Conservation (phyloP, 2,888 invertebrate species). For the Empis stercorea region DNA sequence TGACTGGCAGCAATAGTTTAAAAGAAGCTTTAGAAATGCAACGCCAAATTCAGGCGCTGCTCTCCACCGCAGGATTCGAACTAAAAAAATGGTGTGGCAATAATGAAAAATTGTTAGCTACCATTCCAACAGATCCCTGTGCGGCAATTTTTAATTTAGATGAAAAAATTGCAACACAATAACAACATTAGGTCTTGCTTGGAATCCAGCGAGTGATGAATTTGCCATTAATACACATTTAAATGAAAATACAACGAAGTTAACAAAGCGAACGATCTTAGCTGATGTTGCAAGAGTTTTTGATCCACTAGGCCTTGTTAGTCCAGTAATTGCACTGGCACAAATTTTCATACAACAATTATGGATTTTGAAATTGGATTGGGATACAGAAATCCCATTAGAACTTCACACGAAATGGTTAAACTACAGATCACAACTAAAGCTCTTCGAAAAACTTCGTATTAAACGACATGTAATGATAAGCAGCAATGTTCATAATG, state of each 20-base stretch:
- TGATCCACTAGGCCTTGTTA: constrained; percentile 9
- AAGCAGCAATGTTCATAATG: too few species aligned
- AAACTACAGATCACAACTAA: neutral
- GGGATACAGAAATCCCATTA: constrained; percentile 9
- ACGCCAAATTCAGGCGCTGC: constrained; percentile 1
- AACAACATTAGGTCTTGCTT: too few species aligned
- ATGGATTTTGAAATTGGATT: constrained; percentile 8
- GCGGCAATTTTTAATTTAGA: too few species aligned
- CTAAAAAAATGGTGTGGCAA: too few species aligned
- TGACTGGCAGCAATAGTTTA: constrained; percentile 6
- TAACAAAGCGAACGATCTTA: constrained; percentile 7
- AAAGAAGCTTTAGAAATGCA: constrained; percentile 3
- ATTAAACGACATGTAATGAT: neutral
- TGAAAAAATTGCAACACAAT: too few species aligned
- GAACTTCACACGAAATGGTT: constrained; percentile 5
- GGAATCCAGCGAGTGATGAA: too few species aligned
- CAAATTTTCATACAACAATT: constrained; percentile 11
- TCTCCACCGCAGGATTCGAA: too few species aligned
- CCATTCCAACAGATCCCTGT: too few species aligned
- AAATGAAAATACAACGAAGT: neutral
- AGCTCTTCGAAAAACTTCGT: neutral
- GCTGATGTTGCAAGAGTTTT: constrained; percentile 9
- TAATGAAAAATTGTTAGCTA: too few species aligned
- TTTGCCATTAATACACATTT: constrained; percentile 7
- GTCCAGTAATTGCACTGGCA: constrained; percentile 8